Percentiles rank a stretch among this genome's conserved stretches.
Evolutionary conservation across 2,888 invertebrate species (phyloP).

Genomic region (Pilophorus perplexus): DNA sequence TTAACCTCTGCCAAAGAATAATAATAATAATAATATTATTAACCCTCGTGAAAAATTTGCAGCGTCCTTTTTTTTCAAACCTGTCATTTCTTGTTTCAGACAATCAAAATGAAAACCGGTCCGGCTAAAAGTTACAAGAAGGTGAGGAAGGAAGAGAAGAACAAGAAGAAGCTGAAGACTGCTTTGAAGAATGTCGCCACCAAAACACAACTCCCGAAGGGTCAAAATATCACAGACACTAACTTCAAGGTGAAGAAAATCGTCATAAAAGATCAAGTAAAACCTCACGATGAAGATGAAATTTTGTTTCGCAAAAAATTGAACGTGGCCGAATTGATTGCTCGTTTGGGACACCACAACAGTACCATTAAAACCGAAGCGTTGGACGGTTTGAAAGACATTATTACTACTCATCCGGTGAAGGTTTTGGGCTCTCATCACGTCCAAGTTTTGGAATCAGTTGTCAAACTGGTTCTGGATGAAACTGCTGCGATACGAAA

Average conservation of each 20-base stretch:
- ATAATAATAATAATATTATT: no score
- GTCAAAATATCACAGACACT: slow-evolving; percentile 83
- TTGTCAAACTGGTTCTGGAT: slow-evolving; percentile 69
- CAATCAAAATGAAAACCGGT: not conserved
- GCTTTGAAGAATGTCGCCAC: slow-evolving; percentile 52
- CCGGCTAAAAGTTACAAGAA: slow-evolving; percentile 53
- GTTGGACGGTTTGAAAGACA: slow-evolving; percentile 57
- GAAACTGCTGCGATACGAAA: slow-evolving; percentile 60
- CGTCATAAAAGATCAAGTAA: slow-evolving; percentile 73
- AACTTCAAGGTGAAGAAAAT: slow-evolving; percentile 88
- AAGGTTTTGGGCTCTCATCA: slow-evolving; percentile 61
- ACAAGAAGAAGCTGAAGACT: slow-evolving; percentile 83
- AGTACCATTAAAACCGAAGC: slow-evolving; percentile 65
- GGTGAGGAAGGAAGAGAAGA: slow-evolving; percentile 76
- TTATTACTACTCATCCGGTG: slow-evolving; percentile 54
- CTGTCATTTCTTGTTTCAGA: not conserved
- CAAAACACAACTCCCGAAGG: slow-evolving; percentile 71
- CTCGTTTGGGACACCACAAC: slow-evolving; percentile 73
- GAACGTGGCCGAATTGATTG: slow-evolving; percentile 61
- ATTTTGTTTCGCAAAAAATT: slow-evolving; percentile 67
- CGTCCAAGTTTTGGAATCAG: slow-evolving; percentile 65
- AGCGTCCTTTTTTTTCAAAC: no score
- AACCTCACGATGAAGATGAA: slow-evolving; percentile 57
- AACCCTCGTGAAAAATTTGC: no score
- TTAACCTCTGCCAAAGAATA: no score